These are phyloP conservation scores for Molossus molossus DNA, from an alignment of 2,797 vertebrate species.

Conservation along the genomic window DNA sequence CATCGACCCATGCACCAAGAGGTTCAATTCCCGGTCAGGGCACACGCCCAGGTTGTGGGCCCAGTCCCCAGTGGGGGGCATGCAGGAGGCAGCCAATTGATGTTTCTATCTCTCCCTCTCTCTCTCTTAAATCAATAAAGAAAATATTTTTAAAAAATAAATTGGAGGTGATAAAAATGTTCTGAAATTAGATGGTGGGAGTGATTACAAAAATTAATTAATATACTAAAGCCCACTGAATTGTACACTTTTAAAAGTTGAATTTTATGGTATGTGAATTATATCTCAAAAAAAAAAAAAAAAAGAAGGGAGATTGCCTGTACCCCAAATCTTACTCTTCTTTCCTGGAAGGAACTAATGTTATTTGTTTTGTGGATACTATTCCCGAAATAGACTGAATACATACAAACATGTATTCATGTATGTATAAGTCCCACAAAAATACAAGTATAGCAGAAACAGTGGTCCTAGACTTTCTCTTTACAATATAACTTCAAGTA, in stretches of 20 bases:
- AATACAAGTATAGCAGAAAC: not conserved
- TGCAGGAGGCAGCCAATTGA: too few species aligned
- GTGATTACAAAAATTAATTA: conserved; percentile 32
- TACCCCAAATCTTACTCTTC: not conserved
- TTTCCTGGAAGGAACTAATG: not conserved
- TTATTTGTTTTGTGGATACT: not conserved
- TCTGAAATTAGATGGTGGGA: not conserved
- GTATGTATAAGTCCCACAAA: not conserved
- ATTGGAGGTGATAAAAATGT: not conserved
- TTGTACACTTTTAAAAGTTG: not conserved
- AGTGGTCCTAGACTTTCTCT: not conserved
- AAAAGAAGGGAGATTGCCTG: not conserved
- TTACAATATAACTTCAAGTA: not conserved
- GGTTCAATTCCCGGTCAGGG: too few species aligned
- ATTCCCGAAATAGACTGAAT: conserved; percentile 35
- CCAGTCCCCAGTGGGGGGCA: too few species aligned
- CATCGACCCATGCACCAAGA: too few species aligned
- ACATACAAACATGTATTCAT: conserved; percentile 22
- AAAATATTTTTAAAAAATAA: not conserved
- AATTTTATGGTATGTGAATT: conserved; percentile 25
- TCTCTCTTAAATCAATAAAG: too few species aligned
- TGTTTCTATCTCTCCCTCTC: too few species aligned
- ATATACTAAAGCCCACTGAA: conserved; percentile 1
- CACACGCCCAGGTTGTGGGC: too few species aligned
- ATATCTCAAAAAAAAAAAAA: not conserved